Base-by-base conservation (phyloP, 2,888 invertebrate genomes). In the Tromatobia lineatoria region DNA sequence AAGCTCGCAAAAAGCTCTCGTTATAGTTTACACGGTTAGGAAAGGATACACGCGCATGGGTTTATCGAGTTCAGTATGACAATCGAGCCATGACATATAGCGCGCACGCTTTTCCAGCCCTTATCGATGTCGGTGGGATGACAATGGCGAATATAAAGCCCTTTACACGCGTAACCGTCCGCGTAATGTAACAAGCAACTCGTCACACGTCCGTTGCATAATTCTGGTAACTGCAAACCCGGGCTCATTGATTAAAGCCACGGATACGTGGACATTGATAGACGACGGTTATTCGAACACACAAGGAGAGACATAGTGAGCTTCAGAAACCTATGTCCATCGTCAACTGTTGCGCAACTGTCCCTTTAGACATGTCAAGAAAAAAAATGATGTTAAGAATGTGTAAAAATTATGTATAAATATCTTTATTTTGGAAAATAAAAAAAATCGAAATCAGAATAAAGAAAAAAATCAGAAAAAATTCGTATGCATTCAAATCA, bases 171-270 rank as follows among this genome's bases (percentile, higher is more conserved):
- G 57, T 59, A 73, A 73, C 50, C 11, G 8, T 61, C 4, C 25
- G 29, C 25, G n/a, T 29, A 38, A 20, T 20, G 50, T 11, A 25
- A n/a, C 23, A n/a, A n/a, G 25, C 29, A 34, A 10, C 29, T 7
- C 47, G 20, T 29, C 8, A 23, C 18, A 23, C 38, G 38, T n/a
- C 18, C n/a, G 64, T 64, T 64, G 42, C 64, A 38, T 64, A 64
- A 61, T 61, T 61, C 61, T 10, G 61, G n/a, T 7, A 18, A 4
- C 38, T 18, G 61, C 2, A n/a, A 34, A 20, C 64, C 42, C 42
- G 18, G 11, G 20, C 42, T 38, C 18, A 20, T 10, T 38, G n/a
- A 59, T 34, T 34, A 10, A 18, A n/a, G 34, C 18, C 34, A 34
- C 18, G 13, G 34, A 34, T 34, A 34, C 15, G 59, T 59, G 15